Base-by-base conservation (phyloP, 2,888 invertebrate species). In the Troides aeacus region DNA sequence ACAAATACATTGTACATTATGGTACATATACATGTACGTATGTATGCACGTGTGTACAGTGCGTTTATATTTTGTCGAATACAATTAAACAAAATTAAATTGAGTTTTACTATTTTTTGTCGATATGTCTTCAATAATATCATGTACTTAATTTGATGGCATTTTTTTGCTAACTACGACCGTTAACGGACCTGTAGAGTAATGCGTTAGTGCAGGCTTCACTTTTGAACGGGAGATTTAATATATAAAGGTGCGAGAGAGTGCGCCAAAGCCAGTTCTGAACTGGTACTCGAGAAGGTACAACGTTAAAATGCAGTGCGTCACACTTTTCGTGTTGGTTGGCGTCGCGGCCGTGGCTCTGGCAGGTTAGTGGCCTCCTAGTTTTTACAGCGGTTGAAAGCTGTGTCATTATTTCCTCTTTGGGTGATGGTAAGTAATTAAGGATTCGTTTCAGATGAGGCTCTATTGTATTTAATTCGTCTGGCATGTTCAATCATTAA, bases 351-450 rank as follows among this genome's bases (percentile, higher is more conserved):
- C 88, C 76, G 84, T 88, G 77, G 87, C 86, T 71, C 79, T 86
- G 71, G 90, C 90, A 92, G 92, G 92, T 92, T 89, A 92, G 92
- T 92, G 91, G 86, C 88, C 90, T 80, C 72, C 72, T 76, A 72
- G 80, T 89, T 89, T 89, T 90, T 89, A 82, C 82, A 77, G 79
- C 76, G 76, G 76, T 71, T 73, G 71, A 60, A 18, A 62, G 73
- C 74, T 73, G 63, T 80, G 68, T 69, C 75, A 74, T 75, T 76
- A 78, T 82, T 81, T 81, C 77, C 75, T 78, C 81, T 83, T 79
- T 74, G 72, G 72, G 72, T 77, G 75, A 80, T 80, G 76, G 74
- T 69, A 74, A 77, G 75, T 75, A 76, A 84, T 84, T 80, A 83
- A 74, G 78, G 74, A 84, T 84, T 81, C 73, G 71, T 70, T 75